Conservation (phyloP, 2,797 vertebrate genomes). For the Pterois miles region DNA sequence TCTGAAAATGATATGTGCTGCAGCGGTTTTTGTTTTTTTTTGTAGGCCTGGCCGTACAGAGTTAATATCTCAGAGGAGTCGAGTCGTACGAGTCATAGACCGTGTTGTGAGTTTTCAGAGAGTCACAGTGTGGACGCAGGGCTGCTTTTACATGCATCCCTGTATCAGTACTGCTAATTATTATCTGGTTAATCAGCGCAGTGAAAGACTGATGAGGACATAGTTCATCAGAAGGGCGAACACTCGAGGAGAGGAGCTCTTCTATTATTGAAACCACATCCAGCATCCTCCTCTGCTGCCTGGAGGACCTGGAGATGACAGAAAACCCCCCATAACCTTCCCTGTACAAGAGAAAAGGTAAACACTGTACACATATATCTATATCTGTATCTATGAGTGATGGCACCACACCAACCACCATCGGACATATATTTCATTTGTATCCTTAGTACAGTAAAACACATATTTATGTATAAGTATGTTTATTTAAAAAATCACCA, state of each 20-base stretch:
- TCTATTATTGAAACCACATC: not conserved
- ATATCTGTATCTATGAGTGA: too few species aligned
- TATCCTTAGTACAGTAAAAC: too few species aligned
- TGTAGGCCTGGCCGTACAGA: not conserved
- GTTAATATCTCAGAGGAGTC: conserved; percentile 1
- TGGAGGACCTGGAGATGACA: not conserved
- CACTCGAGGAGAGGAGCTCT: not conserved
- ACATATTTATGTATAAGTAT: too few species aligned
- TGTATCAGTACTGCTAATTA: conserved; percentile 32
- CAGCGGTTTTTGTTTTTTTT: too few species aligned
- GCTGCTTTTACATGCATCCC: not conserved
- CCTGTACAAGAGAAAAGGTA: not conserved
- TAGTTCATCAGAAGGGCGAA: not conserved
- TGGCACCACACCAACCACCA: too few species aligned
- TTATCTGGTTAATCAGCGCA: conserved; percentile 21
- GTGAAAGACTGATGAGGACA: conserved; percentile 15
- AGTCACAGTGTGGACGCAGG: not conserved
- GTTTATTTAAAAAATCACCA: too few species aligned
- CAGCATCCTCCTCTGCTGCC: not conserved
- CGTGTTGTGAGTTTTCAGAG: conserved; percentile 4
- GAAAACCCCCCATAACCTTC: not conserved
- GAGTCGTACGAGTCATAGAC: not conserved
- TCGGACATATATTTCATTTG: too few species aligned
- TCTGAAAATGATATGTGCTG: not conserved
- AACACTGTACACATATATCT: too few species aligned